Percentiles rank a stretch among this genome's conserved stretches.
Conservation (phyloP, 1,140 invertebrate genomes). For the Drosophila nigromelanica region DNA sequence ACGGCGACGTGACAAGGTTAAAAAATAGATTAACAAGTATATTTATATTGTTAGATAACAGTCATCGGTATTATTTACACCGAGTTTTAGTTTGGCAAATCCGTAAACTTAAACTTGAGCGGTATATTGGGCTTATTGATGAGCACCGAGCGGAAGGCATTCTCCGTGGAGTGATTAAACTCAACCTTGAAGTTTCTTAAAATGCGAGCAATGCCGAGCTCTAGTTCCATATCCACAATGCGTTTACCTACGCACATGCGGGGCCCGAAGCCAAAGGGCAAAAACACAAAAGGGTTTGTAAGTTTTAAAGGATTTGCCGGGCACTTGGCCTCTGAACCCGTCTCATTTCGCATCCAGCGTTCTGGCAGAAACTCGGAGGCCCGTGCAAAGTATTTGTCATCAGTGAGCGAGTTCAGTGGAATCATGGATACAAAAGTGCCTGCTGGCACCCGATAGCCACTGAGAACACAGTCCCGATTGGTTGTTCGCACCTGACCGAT, state of each 20-base stretch:
- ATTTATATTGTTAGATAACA: neutral
- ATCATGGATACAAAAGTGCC: slow-evolving; percentile 85
- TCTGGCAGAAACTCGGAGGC: slow-evolving; percentile 86
- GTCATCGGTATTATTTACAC: too few relatives aligned
- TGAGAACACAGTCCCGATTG: slow-evolving; percentile 85
- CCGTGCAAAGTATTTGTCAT: slow-evolving; percentile 85
- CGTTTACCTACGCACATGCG: slow-evolving; percentile 86
- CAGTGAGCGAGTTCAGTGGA: slow-evolving; percentile 78
- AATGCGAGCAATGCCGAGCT: slow-evolving; percentile 86
- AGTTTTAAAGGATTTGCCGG: slow-evolving; percentile 71
- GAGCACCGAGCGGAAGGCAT: slow-evolving; percentile 57
- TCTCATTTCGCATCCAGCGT: slow-evolving; percentile 84
- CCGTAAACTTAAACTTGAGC: slow-evolving; percentile 72
- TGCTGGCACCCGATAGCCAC: slow-evolving; percentile 87
- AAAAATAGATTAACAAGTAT: neutral
- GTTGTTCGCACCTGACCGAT: slow-evolving; percentile 84
- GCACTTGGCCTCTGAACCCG: slow-evolving; percentile 21
- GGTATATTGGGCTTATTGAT: slow-evolving; percentile 73
- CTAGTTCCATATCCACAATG: slow-evolving; percentile 89
- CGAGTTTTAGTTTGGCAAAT: slow-evolving; percentile 44
- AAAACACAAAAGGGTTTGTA: slow-evolving; percentile 86
- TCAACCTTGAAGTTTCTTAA: slow-evolving; percentile 86
- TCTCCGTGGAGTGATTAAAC: slow-evolving; percentile 83
- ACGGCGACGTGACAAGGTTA: too few relatives aligned
- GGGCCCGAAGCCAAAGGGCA: slow-evolving; percentile 88